Evolutionary conservation across 1,140 invertebrate species (phyloP), one percentile per base, ranked within the genome.

Genomic region (Euwallacea similis): DNA sequence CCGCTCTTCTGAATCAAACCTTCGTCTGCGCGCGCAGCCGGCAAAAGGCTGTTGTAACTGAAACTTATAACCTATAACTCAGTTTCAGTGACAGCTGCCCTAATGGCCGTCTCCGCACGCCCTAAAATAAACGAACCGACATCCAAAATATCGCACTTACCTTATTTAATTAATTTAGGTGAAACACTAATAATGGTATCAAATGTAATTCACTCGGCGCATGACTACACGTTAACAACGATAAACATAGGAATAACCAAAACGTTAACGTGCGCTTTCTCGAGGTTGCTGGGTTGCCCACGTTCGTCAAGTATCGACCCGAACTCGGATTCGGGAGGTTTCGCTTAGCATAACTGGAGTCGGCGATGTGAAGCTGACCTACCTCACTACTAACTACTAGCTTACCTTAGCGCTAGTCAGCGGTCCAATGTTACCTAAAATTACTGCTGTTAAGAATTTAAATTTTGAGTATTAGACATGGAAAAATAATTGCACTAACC

Each of bases 181-280:
- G 21, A 61, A 43, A 16, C 59, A 61, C 41, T 61, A 43, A 43
- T 43, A 61, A 42, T n/a, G 11, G 33, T 10, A 61, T 2, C 21
- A 33, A 33, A 9, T 61, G 61, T 63, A 13, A 50, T 9, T 16
- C 10, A 63, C 44, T 63, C 3, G 61, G 61, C 61, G 61, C 61
- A 63, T 63, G 61, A 63, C 61, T 46, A 47, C 43, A 21, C 61
- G 43, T 21, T 47, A 63, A 50, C 41, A 46, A 46, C 61, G 42
- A 47, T 63, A 50, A 50, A 63, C 44, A 63, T 15, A 50, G 15
- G 44, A 63, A 50, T 50, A 63, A 63, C 16, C 9, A 60, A 41
- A 10, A 50, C n/a, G 54, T 61, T 42, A 43, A n/a, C 11, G 33
- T 61, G n/a, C 11, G 55, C 21, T 16, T 13, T 58, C n/a, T 13